These are phyloP conservation scores for Peromyscus californicus DNA, from an alignment of 2,113 vertebrate species.

Conservation along the genomic window DNA sequence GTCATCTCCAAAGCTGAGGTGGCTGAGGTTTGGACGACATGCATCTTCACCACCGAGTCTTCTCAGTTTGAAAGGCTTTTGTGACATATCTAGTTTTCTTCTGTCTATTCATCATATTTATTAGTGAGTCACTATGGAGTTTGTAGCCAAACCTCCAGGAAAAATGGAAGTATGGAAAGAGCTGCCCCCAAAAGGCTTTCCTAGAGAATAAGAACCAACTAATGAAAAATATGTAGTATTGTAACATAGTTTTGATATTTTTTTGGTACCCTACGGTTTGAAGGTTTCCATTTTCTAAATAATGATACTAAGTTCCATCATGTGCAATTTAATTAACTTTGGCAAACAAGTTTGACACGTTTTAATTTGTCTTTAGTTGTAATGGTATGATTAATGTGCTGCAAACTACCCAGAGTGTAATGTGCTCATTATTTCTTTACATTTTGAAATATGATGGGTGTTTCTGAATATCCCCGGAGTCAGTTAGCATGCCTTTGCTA, in stretches of 20 bases:
- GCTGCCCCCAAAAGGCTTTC: constrained; percentile 14
- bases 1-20: background rate
- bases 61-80: constrained; percentile 9
- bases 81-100: constrained; percentile 51
- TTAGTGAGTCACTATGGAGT: constrained; percentile 45
- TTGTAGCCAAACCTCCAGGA: constrained; percentile 27
- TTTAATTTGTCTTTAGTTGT: constrained; percentile 67
- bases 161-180: background rate
- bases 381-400: constrained; percentile 37
- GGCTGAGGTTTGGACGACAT: background rate
- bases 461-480: constrained; percentile 55
- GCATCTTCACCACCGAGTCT: background rate
- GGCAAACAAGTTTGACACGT: constrained; percentile 51
- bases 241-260: constrained; percentile 32
- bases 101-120: constrained; percentile 34
- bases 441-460: constrained; percentile 42
- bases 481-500: constrained; percentile 18
- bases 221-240: constrained; percentile 7
- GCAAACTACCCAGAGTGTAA: constrained; percentile 45
- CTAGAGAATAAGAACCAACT: constrained; percentile 23
- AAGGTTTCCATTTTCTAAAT: constrained; percentile 48
- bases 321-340: constrained; percentile 69
- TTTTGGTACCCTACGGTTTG: constrained; percentile 12
- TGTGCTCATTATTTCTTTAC: constrained; percentile 31
- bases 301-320: constrained; percentile 1